A percentile compares a stretch with the other conserved stretches of the same genome.
phyloP scores from a whole-genome alignment of 2,113 vertebrate genomes.

The Misgurnus mizolepis region DNA sequence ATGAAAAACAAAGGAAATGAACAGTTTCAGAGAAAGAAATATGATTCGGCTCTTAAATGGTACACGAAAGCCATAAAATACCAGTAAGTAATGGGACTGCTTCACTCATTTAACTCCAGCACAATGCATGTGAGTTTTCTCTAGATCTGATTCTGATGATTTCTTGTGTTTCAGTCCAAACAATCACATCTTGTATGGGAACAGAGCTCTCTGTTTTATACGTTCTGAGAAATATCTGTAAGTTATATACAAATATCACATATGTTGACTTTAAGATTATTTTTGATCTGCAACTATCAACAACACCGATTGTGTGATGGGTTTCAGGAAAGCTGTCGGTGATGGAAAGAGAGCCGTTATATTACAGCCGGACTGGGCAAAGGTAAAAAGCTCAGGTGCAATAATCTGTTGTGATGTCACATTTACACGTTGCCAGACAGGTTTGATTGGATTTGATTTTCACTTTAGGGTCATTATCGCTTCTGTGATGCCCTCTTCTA shows the following conservation, averaged over 20 bases:
- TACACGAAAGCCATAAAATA: constrained; percentile 86
- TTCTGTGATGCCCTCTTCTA: constrained; percentile 86
- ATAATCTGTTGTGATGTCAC: not conserved
- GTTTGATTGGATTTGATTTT: not conserved
- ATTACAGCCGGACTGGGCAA: constrained; percentile 86
- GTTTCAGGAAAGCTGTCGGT: constrained; percentile 79
- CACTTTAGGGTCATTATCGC: constrained; percentile 87
- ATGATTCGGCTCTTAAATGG: constrained; percentile 74
- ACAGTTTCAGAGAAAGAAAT: constrained; percentile 78
- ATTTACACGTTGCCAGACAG: not conserved
- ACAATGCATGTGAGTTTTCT: not conserved
- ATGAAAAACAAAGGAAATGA: constrained; percentile 86
- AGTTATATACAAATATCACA: constrained; percentile 49
- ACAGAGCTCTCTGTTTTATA: constrained; percentile 88
- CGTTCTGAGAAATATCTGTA: constrained; percentile 73
- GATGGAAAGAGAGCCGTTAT: constrained; percentile 90
- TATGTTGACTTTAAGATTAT: too few species aligned
- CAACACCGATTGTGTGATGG: not conserved
- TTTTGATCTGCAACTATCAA: not conserved
- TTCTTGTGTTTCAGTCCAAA: constrained; percentile 71
- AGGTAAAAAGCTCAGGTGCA: constrained; percentile 72
- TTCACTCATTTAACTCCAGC: too few species aligned
- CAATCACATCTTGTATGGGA: constrained; percentile 89
- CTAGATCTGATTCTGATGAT: not conserved
- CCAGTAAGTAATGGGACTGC: constrained; percentile 73